phyloP scores from a whole-genome alignment of 2,113 vertebrate genomes.

The Alaudala cheleensis region DNA sequence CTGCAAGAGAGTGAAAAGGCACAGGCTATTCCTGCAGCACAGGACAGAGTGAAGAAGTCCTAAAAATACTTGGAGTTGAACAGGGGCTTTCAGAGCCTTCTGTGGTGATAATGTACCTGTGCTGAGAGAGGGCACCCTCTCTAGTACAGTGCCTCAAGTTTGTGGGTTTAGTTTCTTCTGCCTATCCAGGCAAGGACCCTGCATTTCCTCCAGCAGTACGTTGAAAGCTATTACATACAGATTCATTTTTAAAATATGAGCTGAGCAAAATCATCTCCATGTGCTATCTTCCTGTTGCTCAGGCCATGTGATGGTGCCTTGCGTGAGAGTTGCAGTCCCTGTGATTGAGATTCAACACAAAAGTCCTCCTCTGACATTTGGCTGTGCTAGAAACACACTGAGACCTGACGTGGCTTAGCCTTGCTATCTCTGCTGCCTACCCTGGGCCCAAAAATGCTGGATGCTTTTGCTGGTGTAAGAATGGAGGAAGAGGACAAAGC shows the following conservation, averaged over 20 bases:
- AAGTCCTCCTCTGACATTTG: neutral
- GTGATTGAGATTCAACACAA: neutral
- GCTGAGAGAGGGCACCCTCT: neutral
- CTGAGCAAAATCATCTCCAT: neutral
- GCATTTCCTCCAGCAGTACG: neutral
- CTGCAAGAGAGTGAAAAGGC: neutral
- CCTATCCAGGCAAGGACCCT: neutral
- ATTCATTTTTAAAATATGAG: slow-evolving; percentile 49
- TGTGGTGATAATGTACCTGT: neutral
- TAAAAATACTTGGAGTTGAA: neutral
- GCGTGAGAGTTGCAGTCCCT: neutral
- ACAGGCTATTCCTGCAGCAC: neutral
- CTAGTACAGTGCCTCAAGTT: neutral
- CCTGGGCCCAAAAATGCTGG: neutral
- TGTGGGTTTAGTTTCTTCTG: neutral
- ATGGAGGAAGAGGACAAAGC: neutral
- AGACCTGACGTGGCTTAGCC: neutral
- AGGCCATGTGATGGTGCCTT: neutral
- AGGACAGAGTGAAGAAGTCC: neutral
- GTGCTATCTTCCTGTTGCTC: slow-evolving; percentile 11
- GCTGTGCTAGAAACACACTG: neutral
- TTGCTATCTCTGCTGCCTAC: neutral
- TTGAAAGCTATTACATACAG: slow-evolving; percentile 25
- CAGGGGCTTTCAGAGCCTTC: neutral
- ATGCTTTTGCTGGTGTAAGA: neutral